Conservation (phyloP, 2,797 vertebrate genomes). For the Clarias pachynema region DNA sequence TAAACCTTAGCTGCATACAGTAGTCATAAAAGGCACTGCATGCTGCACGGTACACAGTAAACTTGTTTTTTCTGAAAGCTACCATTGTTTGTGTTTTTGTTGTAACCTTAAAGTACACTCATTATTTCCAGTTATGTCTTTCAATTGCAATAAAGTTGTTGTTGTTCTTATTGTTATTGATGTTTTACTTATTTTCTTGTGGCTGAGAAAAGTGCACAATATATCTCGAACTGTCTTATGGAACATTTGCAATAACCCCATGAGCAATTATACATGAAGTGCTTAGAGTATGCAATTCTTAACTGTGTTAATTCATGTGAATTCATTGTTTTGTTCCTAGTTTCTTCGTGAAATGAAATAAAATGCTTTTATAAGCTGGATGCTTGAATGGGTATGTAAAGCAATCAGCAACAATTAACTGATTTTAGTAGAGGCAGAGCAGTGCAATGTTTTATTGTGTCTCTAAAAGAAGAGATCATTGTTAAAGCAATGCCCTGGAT, state of each 20-base stretch:
- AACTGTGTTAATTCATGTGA: not conserved
- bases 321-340: not conserved
- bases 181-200: conserved; percentile 10
- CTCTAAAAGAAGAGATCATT: conserved; percentile 4
- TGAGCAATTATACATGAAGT: not conserved
- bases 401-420: not conserved
- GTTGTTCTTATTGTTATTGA: not conserved
- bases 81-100: too few relatives aligned
- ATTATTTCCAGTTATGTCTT: not conserved
- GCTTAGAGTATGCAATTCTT: conserved; percentile 11
- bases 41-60: too few relatives aligned
- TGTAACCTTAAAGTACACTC: not conserved
- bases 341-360: not conserved
- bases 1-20: too few relatives aligned
- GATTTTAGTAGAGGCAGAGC: not conserved
- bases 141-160: not conserved
- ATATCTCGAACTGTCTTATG: not conserved
- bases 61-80: too few relatives aligned
- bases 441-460: not conserved
- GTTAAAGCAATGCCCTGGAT: not conserved
- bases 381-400: not conserved
- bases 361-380: not conserved
- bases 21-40: too few relatives aligned
- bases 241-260: not conserved
- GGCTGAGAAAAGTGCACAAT: conserved; percentile 7